These are phyloP conservation scores for Calcarius ornatus DNA, from an alignment of 2,113 vertebrate species.

Conservation along the genomic window DNA sequence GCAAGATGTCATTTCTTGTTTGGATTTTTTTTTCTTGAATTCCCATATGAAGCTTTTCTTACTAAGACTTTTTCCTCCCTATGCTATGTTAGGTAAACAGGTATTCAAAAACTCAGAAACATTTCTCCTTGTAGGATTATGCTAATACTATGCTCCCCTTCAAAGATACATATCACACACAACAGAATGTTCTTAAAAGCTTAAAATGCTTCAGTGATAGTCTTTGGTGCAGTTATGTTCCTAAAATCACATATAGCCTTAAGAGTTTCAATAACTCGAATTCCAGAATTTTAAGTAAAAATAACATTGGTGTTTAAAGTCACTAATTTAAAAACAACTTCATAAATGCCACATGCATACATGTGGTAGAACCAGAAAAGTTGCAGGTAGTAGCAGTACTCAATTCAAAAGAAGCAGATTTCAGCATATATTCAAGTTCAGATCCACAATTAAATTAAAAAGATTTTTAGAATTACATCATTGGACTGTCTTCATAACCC, in stretches of 20 bases:
- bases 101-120: not conserved
- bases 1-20: not conserved
- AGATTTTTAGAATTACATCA: not conserved
- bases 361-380: not conserved
- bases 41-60: not conserved
- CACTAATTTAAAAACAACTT: not conserved
- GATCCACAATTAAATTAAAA: not conserved
- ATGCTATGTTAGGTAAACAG: not conserved
- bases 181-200: not conserved
- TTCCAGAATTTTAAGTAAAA: not conserved
- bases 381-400: not conserved
- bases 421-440: not conserved
- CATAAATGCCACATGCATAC: not conserved
- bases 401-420: not conserved
- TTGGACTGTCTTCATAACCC: not conserved
- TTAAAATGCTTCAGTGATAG: not conserved
- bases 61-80: not conserved
- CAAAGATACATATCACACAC: not conserved
- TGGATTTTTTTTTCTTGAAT: not conserved
- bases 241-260: not conserved
- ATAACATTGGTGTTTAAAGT: not conserved
- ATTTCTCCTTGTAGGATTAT: not conserved
- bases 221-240: not conserved
- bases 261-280: not conserved
- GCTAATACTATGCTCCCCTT: not conserved